These are phyloP conservation scores for Epirrhoe alternata DNA, from an alignment of 2,888 invertebrate species.

Conservation along the genomic window DNA sequence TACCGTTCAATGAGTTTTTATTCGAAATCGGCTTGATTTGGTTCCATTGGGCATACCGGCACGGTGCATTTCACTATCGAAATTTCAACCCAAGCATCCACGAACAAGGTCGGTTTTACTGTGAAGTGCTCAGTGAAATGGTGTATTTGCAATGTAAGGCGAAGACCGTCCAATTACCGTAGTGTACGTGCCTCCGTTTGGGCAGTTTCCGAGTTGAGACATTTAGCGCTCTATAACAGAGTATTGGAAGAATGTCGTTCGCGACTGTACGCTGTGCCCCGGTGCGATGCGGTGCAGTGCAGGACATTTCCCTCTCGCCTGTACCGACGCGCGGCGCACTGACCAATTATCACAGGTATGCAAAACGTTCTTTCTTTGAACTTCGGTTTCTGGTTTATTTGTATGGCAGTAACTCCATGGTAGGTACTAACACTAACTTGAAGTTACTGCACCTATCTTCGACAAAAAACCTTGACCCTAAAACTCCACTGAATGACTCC, in stretches of 20 bases:
- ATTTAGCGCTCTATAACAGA: constrained; percentile 25
- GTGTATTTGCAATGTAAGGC: constrained; percentile 34
- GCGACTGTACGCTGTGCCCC: neutral
- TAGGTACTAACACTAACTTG: neutral
- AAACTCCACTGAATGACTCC: neutral
- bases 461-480: neutral
- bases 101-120: constrained; percentile 5
- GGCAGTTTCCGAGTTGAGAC: constrained; percentile 22
- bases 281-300: neutral
- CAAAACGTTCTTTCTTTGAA: constrained; percentile 15
- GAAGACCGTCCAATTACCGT: constrained; percentile 41
- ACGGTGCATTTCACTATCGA: neutral
- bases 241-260: constrained; percentile 1
- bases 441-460: neutral
- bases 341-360: constrained; percentile 20
- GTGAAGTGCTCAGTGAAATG: constrained; percentile 9
- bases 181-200: constrained; percentile 32
- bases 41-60: constrained; percentile 29
- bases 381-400: constrained; percentile 8
- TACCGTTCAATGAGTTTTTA: constrained; percentile 38
- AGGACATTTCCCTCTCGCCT: neutral
- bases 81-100: neutral
- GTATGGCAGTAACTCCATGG: constrained; percentile 14
- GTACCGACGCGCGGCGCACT: constrained; percentile 1
- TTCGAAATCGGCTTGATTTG: constrained; percentile 37